Evolutionary conservation across 2,888 invertebrate species (phyloP), one percentile per base, ranked within the genome.

Genomic region (Tryphoninae sp.): DNA sequence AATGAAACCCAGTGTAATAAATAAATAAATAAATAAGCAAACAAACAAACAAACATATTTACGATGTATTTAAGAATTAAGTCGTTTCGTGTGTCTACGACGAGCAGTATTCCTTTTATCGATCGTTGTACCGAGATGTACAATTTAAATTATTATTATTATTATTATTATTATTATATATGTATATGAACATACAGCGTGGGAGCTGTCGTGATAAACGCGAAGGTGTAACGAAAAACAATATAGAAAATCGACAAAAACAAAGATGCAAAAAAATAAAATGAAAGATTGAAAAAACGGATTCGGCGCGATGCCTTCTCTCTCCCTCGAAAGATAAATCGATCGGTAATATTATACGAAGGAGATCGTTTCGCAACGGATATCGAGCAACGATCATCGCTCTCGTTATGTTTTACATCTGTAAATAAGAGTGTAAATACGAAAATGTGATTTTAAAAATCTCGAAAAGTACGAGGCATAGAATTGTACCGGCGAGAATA

Each of bases 81-180:
- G 86, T 89, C 87, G 88, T 89, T 89, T 87, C 87, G 74, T 77
- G 72, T 79, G 53, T 89, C 87, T 86, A 83, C 84, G 87, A 88
- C 88, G 87, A 89, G 86, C 91, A 90, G 90, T 91, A 91, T 90
- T 91, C 87, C 89, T 86, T 88, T 89, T 87, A 88, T 87, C 88
- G 86, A 89, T 90, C 86, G 88, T 89, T 90, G 89, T 90, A 85
- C 86, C 33, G 85, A 89, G 86, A 87, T 90, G 87, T 89, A 89
- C 87, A 86, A 86, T 83, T 91, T 90, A 90, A 91, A 90, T 92
- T 91, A 92, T 91, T 91, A 86, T 91, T 91, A 86, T 80, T 80
- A 82, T 81, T n/a, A 90, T 92, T 91, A 92, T 91, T 91, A 86
- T 91, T 91, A 86, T 80, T 80, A 82, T 81, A 77, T 26, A 86